Percentiles rank a stretch among this genome's conserved stretches.
Conservation (phyloP, 1,140 invertebrate genomes). For the Anoplophora glabripennis region DNA sequence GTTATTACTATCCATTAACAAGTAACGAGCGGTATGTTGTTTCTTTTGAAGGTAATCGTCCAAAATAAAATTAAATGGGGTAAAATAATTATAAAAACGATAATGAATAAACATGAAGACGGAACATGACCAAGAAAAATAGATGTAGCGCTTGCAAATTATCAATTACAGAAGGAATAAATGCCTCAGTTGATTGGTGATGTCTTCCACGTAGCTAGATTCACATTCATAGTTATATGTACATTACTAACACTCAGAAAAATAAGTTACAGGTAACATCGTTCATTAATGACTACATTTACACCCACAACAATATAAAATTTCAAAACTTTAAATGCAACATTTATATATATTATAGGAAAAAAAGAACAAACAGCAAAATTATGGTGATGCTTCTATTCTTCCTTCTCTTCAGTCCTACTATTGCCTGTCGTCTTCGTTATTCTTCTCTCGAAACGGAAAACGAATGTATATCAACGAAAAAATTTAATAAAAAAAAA, state of each 20-base stretch:
- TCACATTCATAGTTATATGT: conserved; percentile 3
- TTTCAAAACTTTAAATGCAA: too few relatives aligned
- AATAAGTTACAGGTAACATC: too few relatives aligned
- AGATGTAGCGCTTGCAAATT: not conserved
- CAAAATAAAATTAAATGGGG: not conserved
- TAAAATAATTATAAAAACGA: not conserved
- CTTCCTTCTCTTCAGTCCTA: not conserved
- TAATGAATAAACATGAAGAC: not conserved
- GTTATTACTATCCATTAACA: not conserved
- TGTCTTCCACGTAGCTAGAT: conserved; percentile 16
- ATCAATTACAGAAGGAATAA: not conserved
- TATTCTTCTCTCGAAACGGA: too few relatives aligned
- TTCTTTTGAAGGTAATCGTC: not conserved
- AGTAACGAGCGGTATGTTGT: too few relatives aligned
- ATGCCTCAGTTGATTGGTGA: not conserved
- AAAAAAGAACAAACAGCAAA: too few relatives aligned
- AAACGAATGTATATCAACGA: not conserved
- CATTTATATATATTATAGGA: too few relatives aligned
- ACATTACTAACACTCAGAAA: too few relatives aligned
- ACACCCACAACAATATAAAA: too few relatives aligned
- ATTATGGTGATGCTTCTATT: not conserved
- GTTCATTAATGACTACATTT: too few relatives aligned
- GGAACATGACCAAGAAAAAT: not conserved
- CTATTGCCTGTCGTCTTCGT: not conserved
- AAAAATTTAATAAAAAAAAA: not conserved